Conservation (phyloP, 2,888 invertebrate genomes). For the Notocelia uddmanniana region DNA sequence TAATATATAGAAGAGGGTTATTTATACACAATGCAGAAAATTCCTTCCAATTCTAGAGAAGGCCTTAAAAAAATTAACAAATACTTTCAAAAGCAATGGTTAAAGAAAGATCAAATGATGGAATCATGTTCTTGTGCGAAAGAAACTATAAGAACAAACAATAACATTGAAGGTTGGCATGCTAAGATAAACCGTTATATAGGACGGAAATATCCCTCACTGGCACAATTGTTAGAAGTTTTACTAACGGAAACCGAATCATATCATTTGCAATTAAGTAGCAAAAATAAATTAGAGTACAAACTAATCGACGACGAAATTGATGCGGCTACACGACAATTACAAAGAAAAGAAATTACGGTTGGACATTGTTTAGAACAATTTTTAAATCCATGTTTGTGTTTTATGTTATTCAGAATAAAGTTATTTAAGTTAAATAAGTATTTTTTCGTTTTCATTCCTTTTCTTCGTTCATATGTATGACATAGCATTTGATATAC, state of each 20-base stretch:
- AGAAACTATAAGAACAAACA: constrained; percentile 18
- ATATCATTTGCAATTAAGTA: background rate
- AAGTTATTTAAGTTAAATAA: constrained; percentile 9
- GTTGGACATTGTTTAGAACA: constrained; percentile 10
- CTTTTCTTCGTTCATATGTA: too few species aligned
- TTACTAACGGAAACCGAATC: constrained; percentile 12
- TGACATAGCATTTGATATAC: too few species aligned
- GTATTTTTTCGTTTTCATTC: too few species aligned
- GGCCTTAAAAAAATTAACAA: too few species aligned
- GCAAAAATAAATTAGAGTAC: constrained; percentile 8
- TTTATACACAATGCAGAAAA: constrained; percentile 5
- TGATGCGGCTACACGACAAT: constrained; percentile 16
- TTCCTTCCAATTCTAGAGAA: too few species aligned
- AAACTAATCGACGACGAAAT: constrained; percentile 26
- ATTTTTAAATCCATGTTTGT: background rate
- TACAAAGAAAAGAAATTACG: constrained; percentile 10
- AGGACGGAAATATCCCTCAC: constrained; percentile 29
- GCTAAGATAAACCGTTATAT: constrained; percentile 31
- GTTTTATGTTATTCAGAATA: constrained; percentile 1
- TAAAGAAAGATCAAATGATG: constrained; percentile 23
- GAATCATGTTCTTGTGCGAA: constrained; percentile 27
- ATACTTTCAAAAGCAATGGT: constrained; percentile 22
- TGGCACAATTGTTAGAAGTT: constrained; percentile 23
- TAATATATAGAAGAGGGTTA: constrained; percentile 23
- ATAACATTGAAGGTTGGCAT: constrained; percentile 21